Percentiles rank a stretch among this genome's conserved stretches.
Evolutionary conservation across 2,888 invertebrate species (phyloP).

Genomic region (Oegoconia quadripuncta): DNA sequence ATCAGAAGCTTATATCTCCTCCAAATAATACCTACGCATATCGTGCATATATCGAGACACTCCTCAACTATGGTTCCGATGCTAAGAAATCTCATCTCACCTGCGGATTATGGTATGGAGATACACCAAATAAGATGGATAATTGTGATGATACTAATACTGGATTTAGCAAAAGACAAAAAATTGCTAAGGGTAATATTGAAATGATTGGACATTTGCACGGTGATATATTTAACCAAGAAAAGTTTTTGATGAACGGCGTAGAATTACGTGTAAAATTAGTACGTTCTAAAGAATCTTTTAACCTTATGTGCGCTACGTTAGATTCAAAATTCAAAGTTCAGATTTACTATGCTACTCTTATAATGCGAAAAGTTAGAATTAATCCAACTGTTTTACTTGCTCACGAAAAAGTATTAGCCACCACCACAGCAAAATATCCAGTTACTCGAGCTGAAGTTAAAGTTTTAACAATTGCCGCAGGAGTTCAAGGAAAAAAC

Average conservation of each 20-base stretch:
- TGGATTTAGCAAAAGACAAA: slow-evolving; percentile 19
- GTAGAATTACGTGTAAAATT: slow-evolving; percentile 23
- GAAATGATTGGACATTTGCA: slow-evolving; percentile 27
- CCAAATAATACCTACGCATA: slow-evolving; percentile 28
- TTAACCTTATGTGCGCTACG: slow-evolving; percentile 12
- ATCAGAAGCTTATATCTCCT: slow-evolving; percentile 30
- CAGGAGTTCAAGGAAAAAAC: slow-evolving; percentile 22
- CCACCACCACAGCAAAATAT: slow-evolving; percentile 25
- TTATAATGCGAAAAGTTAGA: slow-evolving; percentile 13
- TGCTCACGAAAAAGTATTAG: slow-evolving; percentile 20
- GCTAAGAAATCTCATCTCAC: slow-evolving; percentile 26
- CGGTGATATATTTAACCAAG: slow-evolving; percentile 22
- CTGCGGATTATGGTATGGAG: slow-evolving; percentile 26
- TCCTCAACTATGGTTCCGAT: slow-evolving; percentile 26
- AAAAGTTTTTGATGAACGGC: slow-evolving; percentile 23
- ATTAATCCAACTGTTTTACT: slow-evolving; percentile 21
- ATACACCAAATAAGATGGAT: slow-evolving; percentile 16
- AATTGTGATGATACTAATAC: slow-evolving; percentile 12
- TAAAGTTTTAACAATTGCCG: slow-evolving; percentile 23
- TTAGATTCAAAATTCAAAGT: slow-evolving; percentile 16
- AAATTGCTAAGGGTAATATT: slow-evolving; percentile 16
- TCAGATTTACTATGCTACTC: slow-evolving; percentile 15
- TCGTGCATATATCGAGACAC: slow-evolving; percentile 27
- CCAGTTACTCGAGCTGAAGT: slow-evolving; percentile 24
- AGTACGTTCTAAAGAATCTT: slow-evolving; percentile 9